Percentiles rank a stretch among this genome's conserved stretches.
phyloP scores from a whole-genome alignment of 2,113 vertebrate genomes.

The Pituophis catenifer region DNA sequence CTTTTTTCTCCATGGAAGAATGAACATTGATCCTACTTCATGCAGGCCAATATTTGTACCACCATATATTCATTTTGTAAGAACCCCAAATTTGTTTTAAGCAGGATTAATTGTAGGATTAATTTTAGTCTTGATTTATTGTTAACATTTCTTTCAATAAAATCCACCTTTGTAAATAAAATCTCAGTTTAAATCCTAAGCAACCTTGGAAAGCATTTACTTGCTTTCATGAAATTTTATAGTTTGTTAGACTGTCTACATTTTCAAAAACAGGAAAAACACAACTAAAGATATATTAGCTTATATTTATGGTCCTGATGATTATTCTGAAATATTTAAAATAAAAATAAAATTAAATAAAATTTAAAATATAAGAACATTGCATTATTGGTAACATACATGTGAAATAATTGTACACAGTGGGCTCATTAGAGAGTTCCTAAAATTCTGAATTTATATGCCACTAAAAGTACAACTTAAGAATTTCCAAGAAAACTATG shows the following conservation, averaged over 20 bases:
- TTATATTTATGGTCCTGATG: neutral
- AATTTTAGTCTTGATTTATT: neutral
- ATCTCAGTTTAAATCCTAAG: neutral
- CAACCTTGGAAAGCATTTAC: neutral
- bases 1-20: neutral
- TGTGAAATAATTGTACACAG: neutral
- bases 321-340: conserved; percentile 1
- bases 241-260: neutral
- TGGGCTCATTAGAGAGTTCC: neutral
- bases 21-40: neutral
- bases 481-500: neutral
- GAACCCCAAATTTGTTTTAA: neutral
- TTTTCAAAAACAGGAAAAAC: neutral
- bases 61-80: neutral
- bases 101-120: neutral
- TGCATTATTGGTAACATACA: neutral
- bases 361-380: conserved; percentile 15
- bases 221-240: neutral
- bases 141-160: neutral
- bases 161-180: neutral
- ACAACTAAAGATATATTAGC: neutral
- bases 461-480: neutral
- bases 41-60: neutral
- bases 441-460: conserved; percentile 4
- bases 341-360: too few species aligned